Conservation (phyloP, 2,113 vertebrate genomes). For the Sula dactylatra region DNA sequence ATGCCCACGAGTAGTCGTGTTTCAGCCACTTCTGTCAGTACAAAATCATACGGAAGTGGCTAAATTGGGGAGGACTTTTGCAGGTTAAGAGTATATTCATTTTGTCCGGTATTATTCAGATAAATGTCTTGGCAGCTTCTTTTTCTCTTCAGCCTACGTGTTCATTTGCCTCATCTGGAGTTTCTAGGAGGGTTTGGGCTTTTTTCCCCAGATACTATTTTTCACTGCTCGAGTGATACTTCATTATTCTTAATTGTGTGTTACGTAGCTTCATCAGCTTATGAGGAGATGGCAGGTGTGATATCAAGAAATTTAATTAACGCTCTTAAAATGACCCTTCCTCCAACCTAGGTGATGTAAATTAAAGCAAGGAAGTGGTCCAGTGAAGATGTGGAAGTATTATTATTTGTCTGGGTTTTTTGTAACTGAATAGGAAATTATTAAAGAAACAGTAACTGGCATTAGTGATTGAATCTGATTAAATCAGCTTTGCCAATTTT, state of each 20-base stretch:
- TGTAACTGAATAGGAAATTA: background rate
- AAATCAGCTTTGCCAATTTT: background rate
- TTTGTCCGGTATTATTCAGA: background rate
- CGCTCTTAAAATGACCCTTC: background rate
- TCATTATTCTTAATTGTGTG: rapidly evolving
- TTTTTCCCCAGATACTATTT: rapidly evolving
- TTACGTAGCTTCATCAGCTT: background rate
- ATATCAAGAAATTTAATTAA: background rate
- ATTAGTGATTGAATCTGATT: background rate
- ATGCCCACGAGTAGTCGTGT: background rate
- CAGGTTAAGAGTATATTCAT: background rate
- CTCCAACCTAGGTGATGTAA: background rate
- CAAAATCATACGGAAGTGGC: background rate
- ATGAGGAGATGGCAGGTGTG: background rate
- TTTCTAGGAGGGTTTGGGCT: background rate
- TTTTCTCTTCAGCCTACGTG: background rate
- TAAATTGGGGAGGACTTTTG: rapidly evolving
- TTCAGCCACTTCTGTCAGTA: background rate
- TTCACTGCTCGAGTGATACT: rapidly evolving
- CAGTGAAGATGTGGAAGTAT: background rate
- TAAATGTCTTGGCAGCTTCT: background rate
- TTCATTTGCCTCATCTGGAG: background rate
- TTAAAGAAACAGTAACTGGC: background rate
- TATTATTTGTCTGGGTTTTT: background rate
- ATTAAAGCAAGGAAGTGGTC: background rate